Conservation (phyloP, 2,113 vertebrate species). For the Anhinga rufa region DNA sequence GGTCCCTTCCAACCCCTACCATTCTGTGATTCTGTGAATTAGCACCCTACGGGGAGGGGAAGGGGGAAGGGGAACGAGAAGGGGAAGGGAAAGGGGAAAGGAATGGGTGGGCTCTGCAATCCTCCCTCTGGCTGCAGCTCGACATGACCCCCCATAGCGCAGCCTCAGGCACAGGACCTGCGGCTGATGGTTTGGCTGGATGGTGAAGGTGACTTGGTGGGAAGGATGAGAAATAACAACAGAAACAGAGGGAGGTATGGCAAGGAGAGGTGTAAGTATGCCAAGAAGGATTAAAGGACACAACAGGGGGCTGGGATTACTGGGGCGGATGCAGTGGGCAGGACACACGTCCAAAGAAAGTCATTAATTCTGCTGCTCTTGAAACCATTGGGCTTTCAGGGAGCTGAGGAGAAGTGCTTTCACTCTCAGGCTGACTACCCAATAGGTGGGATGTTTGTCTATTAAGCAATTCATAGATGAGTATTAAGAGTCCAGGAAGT, state of each 20-base stretch:
- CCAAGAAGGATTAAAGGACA: neutral
- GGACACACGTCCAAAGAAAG: neutral
- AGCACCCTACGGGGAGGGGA: too few species aligned
- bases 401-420: neutral
- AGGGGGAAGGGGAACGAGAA: accelerated
- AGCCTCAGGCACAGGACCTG: neutral
- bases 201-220: neutral
- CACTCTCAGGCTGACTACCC: neutral
- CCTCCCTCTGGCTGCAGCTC: neutral
- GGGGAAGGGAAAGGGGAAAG: too few species aligned
- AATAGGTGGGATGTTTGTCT: neutral
- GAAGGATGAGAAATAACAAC: neutral
- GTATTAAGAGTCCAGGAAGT: neutral
- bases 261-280: neutral
- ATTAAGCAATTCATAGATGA: neutral
- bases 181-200: accelerated
- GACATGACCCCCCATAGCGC: neutral
- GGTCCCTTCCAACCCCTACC: too few species aligned
- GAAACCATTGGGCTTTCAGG: neutral
- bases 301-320: neutral
- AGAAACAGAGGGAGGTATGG: neutral
- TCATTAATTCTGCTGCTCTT: neutral
- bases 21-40: neutral
- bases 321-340: neutral
- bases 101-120: neutral